A percentile compares a stretch with the other conserved stretches of the same genome.
phyloP scores from a whole-genome alignment of 35 echinoderm and acorn worm genomes.

The Apostichopus japonicus region DNA sequence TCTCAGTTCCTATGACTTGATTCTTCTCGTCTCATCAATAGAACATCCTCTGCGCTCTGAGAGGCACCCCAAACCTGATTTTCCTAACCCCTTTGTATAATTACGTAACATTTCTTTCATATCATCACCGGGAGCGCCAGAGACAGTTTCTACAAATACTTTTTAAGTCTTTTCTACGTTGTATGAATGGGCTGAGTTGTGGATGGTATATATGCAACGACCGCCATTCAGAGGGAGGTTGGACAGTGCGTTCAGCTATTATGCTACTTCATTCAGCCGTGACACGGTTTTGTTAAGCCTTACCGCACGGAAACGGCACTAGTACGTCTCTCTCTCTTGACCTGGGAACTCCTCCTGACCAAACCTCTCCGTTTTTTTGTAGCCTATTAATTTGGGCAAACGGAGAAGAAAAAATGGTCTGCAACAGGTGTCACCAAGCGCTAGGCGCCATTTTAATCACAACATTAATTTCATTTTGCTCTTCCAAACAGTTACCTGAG shows the following conservation, averaged over 20 bases:
- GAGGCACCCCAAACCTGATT: conserved; percentile 25
- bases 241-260: not conserved
- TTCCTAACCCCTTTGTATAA: conserved; percentile 29
- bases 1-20: too few species aligned
- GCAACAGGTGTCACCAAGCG: not conserved
- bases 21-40: not conserved
- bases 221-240: not conserved
- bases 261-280: not conserved
- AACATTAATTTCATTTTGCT: conserved; percentile 8
- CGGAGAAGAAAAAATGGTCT: conserved; percentile 14
- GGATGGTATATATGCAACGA: not conserved
- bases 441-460: not conserved
- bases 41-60: not conserved
- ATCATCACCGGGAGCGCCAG: conserved; percentile 4
- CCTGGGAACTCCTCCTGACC: not conserved
- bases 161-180: not conserved
- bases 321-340: not conserved
- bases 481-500: not conserved
- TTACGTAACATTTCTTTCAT: conserved; percentile 27
- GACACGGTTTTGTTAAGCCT: not conserved
- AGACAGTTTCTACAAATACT: conserved; percentile 33
- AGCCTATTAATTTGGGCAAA: not conserved
- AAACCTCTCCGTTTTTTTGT: not conserved
- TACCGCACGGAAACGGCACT: not conserved
- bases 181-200: not conserved